phyloP scores from a whole-genome alignment of 2,797 vertebrate genomes.

The Xenops minutus region DNA sequence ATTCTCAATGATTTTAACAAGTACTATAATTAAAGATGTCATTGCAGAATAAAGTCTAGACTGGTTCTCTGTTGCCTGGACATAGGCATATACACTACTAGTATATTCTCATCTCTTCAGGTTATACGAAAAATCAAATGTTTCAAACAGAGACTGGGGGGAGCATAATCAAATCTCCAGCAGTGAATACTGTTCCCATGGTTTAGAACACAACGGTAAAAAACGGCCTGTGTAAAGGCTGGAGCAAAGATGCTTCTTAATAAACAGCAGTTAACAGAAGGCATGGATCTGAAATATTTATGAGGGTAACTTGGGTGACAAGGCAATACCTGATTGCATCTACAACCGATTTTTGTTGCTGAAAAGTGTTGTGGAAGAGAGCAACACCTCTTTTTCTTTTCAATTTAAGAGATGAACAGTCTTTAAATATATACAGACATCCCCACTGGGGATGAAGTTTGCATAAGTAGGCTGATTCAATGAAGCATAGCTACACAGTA shows the following conservation, averaged over 20 bases:
- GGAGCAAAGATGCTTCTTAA: not conserved
- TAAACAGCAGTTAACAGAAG: not conserved
- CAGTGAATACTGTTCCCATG: not conserved
- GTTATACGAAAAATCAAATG: not conserved
- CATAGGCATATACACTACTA: not conserved
- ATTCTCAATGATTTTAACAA: not conserved
- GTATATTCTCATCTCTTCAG: not conserved
- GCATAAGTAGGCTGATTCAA: constrained; percentile 11
- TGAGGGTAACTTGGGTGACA: not conserved
- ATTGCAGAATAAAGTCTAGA: not conserved
- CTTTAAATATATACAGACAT: not conserved
- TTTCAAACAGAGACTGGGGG: not conserved
- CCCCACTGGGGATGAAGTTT: not conserved
- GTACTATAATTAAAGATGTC: constrained; percentile 27
- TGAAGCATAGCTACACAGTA: not conserved
- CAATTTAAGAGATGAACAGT: not conserved
- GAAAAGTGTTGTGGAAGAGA: constrained; percentile 9
- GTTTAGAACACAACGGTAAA: not conserved
- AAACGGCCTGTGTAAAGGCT: not conserved
- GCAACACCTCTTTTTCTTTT: not conserved
- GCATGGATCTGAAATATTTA: not conserved
- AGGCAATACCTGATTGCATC: not conserved
- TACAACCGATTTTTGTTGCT: constrained; percentile 6
- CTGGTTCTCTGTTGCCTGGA: not conserved
- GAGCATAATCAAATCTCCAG: not conserved